A percentile compares a stretch with the other conserved stretches of the same genome.
Conservation (phyloP, 2,113 vertebrate genomes). For the Conger conger region DNA sequence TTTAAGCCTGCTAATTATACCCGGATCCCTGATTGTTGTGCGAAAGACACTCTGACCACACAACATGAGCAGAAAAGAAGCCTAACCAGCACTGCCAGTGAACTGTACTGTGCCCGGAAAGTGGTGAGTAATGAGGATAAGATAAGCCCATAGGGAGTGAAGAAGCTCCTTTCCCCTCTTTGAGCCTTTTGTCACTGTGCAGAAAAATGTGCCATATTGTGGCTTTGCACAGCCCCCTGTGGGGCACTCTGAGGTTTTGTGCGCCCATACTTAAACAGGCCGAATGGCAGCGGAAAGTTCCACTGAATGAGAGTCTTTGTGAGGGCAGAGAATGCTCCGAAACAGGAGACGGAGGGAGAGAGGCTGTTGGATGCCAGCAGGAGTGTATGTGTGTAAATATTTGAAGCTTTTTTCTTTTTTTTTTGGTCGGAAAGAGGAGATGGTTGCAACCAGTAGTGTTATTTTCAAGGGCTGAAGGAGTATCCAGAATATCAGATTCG, state of each 20-base stretch:
- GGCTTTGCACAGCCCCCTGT: neutral
- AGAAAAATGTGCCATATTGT: neutral
- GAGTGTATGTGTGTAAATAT: conserved; percentile 11
- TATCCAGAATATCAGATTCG: neutral
- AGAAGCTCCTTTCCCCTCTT: conserved; percentile 3
- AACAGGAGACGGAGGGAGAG: neutral
- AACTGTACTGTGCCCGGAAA: neutral
- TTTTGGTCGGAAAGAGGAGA: conserved; percentile 3
- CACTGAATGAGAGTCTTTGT: conserved; percentile 12
- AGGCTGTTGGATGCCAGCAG: neutral
- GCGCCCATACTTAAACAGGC: conserved; percentile 2
- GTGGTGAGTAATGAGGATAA: neutral
- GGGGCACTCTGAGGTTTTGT: conserved; percentile 8
- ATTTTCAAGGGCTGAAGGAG: neutral
- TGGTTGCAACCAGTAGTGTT: neutral
- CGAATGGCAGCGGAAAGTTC: neutral
- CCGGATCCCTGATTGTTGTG: neutral
- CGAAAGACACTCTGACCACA: neutral
- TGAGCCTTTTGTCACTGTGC: neutral
- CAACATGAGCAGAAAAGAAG: neutral
- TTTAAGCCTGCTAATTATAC: neutral
- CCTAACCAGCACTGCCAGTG: neutral
- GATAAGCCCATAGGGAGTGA: conserved; percentile 1
- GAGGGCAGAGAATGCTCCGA: conserved; percentile 3
- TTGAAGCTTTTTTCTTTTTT: conserved; percentile 10